phyloP scores from a whole-genome alignment of 2,888 invertebrate genomes.

The Eupithecia tripunctaria region DNA sequence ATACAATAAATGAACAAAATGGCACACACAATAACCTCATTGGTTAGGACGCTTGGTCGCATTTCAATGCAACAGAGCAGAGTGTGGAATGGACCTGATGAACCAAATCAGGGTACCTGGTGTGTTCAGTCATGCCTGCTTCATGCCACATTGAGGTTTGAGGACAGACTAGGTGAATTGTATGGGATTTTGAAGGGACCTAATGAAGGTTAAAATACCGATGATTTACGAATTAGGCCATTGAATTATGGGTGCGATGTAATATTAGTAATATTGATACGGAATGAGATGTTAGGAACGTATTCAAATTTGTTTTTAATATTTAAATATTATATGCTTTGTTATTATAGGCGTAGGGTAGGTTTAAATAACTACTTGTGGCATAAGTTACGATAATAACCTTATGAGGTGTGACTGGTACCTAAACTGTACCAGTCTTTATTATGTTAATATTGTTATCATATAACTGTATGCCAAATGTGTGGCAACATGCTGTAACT shows the following conservation, averaged over 20 bases:
- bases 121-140: not conserved
- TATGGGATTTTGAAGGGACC: not conserved
- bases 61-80: constrained; percentile 5
- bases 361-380: too few species aligned
- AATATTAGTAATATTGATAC: not conserved
- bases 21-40: not conserved
- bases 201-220: not conserved
- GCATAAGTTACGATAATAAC: too few species aligned
- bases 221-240: not conserved
- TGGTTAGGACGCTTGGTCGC: not conserved
- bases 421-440: too few species aligned
- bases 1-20: not conserved
- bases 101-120: constrained; percentile 1
- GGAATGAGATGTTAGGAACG: too few species aligned
- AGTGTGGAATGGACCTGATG: not conserved
- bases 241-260: not conserved
- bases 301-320: too few species aligned
- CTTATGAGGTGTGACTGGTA: too few species aligned
- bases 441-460: too few species aligned
- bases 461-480: too few species aligned
- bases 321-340: too few species aligned
- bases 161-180: not conserved
- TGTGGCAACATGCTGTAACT: too few species aligned
- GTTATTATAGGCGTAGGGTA: too few species aligned
- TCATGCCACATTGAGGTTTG: constrained; percentile 2